These are phyloP conservation scores for Troides aeacus DNA, from an alignment of 2,888 invertebrate genomes.

Conservation along the genomic window DNA sequence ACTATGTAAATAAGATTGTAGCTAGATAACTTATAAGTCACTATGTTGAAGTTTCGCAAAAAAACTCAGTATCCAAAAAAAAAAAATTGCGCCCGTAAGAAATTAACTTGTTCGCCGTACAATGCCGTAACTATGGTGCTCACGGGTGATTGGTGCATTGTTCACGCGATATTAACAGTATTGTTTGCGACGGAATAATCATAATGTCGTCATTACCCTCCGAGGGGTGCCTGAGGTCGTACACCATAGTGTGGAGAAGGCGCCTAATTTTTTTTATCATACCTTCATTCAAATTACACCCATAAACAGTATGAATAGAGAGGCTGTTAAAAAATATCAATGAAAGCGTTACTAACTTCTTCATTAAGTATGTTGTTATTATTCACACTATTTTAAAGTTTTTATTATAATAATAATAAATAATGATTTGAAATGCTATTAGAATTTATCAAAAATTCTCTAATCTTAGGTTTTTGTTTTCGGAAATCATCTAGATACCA, in stretches of 20 bases:
- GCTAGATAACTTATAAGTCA: too few relatives aligned
- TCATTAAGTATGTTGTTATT: neutral
- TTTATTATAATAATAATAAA: too few relatives aligned
- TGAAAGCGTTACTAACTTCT: neutral
- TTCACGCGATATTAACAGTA: slow-evolving; percentile 70
- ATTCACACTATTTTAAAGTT: too few relatives aligned
- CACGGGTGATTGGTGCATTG: slow-evolving; percentile 72
- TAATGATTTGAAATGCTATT: too few relatives aligned
- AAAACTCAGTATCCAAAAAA: neutral
- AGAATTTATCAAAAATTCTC: too few relatives aligned
- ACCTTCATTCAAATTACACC: neutral
- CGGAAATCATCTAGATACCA: too few relatives aligned
- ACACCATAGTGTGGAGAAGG: slow-evolving; percentile 42
- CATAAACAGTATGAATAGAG: neutral
- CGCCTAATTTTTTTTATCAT: slow-evolving; percentile 22
- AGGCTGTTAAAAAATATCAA: neutral
- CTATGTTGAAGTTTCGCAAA: neutral
- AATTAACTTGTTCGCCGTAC: slow-evolving; percentile 17
- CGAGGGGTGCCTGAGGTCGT: slow-evolving; percentile 39
- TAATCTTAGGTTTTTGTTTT: too few relatives aligned
- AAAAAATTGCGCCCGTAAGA: slow-evolving; percentile 3
- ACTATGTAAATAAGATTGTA: too few relatives aligned
- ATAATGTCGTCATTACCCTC: slow-evolving; percentile 67
- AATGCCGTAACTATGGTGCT: slow-evolving; percentile 34
- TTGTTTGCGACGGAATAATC: slow-evolving; percentile 74